Conservation (phyloP, 2,888 invertebrate species). For the Euzetes globulus region DNA sequence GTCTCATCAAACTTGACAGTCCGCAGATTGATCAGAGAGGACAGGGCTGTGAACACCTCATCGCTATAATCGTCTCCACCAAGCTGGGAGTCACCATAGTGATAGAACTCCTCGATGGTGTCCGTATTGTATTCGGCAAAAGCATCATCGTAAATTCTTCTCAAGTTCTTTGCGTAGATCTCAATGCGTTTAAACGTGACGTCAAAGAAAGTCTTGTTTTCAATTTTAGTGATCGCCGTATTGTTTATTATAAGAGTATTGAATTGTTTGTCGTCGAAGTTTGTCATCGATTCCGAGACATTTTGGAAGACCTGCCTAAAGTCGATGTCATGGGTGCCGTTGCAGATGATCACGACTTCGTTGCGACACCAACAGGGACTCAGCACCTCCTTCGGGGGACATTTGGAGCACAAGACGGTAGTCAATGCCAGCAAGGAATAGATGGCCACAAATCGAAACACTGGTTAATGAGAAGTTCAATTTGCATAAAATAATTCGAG, state of each 20-base stretch:
- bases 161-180: background rate
- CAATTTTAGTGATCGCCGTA: background rate
- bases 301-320: background rate
- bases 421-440: background rate
- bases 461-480: too few species aligned
- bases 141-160: background rate
- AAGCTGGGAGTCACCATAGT: background rate
- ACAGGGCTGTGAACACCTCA: background rate
- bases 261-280: background rate
- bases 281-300: background rate
- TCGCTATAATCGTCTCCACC: background rate
- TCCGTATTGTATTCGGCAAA: background rate
- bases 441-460: background rate
- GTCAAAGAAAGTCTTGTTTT: background rate
- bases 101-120: background rate
- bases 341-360: background rate
- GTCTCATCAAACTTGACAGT: background rate
- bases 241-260: slow-evolving; percentile 3
- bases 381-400: background rate
- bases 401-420: background rate
- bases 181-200: background rate
- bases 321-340: background rate
- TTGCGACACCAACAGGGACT: background rate
- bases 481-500: too few species aligned
- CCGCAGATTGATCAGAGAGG: background rate